Evolutionary conservation across 2,888 invertebrate genomes (phyloP).

Genomic region (Ypsolopha sequella): DNA sequence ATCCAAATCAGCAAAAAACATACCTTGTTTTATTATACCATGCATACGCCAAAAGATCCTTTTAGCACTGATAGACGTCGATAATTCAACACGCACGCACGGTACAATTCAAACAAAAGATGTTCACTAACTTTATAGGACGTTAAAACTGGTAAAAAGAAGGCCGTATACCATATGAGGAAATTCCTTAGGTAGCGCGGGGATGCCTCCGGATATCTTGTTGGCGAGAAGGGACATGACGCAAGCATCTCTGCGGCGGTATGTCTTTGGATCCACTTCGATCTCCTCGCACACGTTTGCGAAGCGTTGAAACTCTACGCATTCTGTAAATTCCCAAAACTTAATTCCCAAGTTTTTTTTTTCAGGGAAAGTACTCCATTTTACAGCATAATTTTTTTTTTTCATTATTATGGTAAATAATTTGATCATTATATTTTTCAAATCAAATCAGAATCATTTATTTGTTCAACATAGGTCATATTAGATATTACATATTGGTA

Average conservation of each 20-base stretch:
- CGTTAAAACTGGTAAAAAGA: neutral
- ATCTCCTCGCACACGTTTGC: neutral
- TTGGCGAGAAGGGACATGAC: neutral
- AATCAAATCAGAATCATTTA: too few relatives aligned
- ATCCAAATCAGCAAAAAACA: neutral
- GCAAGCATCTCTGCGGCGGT: slow-evolving; percentile 1
- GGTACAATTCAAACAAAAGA: too few relatives aligned
- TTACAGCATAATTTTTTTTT: too few relatives aligned
- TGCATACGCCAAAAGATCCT: neutral
- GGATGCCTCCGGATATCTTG: slow-evolving; percentile 1
- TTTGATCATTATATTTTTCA: too few relatives aligned
- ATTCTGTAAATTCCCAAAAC: slow-evolving; percentile 4
- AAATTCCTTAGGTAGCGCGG: slow-evolving; percentile 1
- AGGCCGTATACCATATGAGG: slow-evolving; percentile 3
- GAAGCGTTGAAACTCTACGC: slow-evolving; percentile 5
- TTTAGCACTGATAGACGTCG: neutral
- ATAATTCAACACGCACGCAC: too few relatives aligned
- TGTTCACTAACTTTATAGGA: too few relatives aligned
- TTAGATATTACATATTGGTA: too few relatives aligned
- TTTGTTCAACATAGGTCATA: too few relatives aligned
- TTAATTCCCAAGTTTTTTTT: too few relatives aligned
- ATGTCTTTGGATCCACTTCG: neutral
- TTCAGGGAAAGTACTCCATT: too few relatives aligned
- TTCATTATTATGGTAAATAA: too few relatives aligned
- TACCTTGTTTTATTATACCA: too few relatives aligned